Conservation (phyloP, 2,113 vertebrate species). For the Pholis gunnellus region DNA sequence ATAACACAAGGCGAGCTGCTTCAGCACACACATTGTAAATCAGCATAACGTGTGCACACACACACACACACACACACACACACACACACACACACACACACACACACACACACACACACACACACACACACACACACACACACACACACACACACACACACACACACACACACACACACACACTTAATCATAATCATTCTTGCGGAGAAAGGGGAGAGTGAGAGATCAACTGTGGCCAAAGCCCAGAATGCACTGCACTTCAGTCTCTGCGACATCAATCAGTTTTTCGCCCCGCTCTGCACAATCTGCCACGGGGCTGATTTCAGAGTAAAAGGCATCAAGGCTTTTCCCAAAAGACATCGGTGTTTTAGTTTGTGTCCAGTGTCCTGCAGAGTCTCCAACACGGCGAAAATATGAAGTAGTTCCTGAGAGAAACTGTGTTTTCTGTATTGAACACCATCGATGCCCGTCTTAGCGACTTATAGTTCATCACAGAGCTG, state of each 20-base stretch:
- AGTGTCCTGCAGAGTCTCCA: conserved; percentile 28
- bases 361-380: conserved; percentile 8
- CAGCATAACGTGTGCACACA: conserved; percentile 21
- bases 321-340: conserved; percentile 39
- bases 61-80: conserved; percentile 12
- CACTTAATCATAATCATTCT: conserved; percentile 70
- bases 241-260: conserved; percentile 77
- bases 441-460: not conserved
- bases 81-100: not conserved
- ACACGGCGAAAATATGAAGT: conserved; percentile 1
- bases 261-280: conserved; percentile 70
- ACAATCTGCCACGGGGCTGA: conserved; percentile 70
- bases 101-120: conserved; percentile 14
- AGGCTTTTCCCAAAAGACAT: conserved; percentile 38
- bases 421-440: not conserved
- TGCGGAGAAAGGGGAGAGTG: conserved; percentile 62
- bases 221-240: conserved; percentile 72
- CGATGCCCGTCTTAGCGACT: not conserved
- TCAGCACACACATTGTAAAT: conserved; percentile 48
- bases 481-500: not conserved
- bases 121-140: conserved; percentile 11
- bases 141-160: conserved; percentile 12
- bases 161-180: conserved; percentile 9
- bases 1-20: conserved; percentile 42
- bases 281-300: conserved; percentile 55